These are phyloP conservation scores for Xerus inauris DNA, from an alignment of 2,113 vertebrate species.

Conservation along the genomic window DNA sequence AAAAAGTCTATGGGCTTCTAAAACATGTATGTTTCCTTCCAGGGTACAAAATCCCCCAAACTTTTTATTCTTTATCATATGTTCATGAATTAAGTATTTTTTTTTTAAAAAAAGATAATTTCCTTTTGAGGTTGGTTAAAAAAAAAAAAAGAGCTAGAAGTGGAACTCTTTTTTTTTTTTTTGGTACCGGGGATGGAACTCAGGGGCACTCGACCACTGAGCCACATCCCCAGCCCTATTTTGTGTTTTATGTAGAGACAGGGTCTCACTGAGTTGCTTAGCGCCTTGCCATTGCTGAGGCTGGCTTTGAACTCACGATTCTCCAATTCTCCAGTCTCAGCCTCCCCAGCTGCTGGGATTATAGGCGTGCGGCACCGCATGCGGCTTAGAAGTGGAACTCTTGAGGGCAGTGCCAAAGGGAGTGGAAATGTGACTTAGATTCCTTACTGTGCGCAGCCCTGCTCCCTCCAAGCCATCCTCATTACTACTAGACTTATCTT, in stretches of 20 bases:
- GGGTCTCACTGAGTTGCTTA: too few species aligned
- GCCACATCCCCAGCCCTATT: too few species aligned
- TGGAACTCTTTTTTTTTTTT: neutral
- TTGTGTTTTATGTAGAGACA: too few species aligned
- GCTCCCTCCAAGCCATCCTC: neutral
- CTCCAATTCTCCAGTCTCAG: too few species aligned
- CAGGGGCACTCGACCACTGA: too few species aligned
- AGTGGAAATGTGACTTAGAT: neutral
- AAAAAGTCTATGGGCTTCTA: neutral
- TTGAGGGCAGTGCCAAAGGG: neutral
- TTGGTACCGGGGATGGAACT: too few species aligned
- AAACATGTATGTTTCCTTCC: neutral
- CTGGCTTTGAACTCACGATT: too few species aligned
- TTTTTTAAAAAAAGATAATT: neutral
- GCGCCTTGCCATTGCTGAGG: too few species aligned
- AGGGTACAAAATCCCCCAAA: neutral
- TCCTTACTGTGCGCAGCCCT: neutral
- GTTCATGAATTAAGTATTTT: neutral
- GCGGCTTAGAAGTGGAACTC: neutral
- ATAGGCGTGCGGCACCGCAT: too few species aligned
- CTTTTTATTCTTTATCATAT: too few species aligned
- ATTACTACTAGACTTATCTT: neutral
- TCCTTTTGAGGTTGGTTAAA: neutral
- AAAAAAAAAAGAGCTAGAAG: neutral
- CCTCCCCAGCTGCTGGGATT: too few species aligned